Percentiles rank a stretch among this genome's conserved stretches.
These are phyloP conservation scores for Melanotaenia trifasciata DNA, from an alignment of 2,797 vertebrate genomes.

Conservation along the genomic window DNA sequence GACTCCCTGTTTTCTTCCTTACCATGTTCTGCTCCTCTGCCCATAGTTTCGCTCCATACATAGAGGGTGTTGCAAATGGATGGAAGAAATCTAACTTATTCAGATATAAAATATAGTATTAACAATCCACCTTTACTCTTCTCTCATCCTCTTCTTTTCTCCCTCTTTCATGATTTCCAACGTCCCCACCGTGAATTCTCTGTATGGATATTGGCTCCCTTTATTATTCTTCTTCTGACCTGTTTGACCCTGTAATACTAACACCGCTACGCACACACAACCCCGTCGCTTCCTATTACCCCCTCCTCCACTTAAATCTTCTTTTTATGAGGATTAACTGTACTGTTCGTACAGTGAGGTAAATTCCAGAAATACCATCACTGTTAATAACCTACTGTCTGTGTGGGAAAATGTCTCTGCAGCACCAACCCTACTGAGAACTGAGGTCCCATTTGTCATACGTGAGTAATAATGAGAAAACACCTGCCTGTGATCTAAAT, in stretches of 20 bases:
- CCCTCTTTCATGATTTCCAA: constrained; percentile 9
- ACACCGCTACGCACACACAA: background rate
- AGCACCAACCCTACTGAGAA: constrained; percentile 10
- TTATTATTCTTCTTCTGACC: constrained; percentile 11
- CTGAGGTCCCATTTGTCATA: constrained; percentile 5
- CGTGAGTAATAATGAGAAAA: background rate
- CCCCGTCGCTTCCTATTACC: background rate
- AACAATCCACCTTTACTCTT: background rate
- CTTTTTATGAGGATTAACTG: constrained; percentile 73
- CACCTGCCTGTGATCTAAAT: background rate
- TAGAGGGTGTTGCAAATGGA: background rate
- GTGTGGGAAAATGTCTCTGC: constrained; percentile 58
- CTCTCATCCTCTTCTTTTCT: constrained; percentile 15
- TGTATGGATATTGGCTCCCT: constrained; percentile 2
- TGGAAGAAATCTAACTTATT: background rate
- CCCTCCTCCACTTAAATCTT: constrained; percentile 16
- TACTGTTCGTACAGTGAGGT: constrained; percentile 45
- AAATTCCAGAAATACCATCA: constrained; percentile 71
- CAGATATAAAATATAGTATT: background rate
- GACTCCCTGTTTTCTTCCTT: background rate
- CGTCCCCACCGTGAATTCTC: background rate
- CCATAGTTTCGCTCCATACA: background rate
- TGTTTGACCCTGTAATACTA: constrained; percentile 7
- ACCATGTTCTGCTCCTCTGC: too few relatives aligned
- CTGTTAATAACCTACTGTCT: constrained; percentile 67